These are phyloP conservation scores for Kryptolebias ocellatus DNA, from an alignment of 2,797 vertebrate species.

Conservation along the genomic window DNA sequence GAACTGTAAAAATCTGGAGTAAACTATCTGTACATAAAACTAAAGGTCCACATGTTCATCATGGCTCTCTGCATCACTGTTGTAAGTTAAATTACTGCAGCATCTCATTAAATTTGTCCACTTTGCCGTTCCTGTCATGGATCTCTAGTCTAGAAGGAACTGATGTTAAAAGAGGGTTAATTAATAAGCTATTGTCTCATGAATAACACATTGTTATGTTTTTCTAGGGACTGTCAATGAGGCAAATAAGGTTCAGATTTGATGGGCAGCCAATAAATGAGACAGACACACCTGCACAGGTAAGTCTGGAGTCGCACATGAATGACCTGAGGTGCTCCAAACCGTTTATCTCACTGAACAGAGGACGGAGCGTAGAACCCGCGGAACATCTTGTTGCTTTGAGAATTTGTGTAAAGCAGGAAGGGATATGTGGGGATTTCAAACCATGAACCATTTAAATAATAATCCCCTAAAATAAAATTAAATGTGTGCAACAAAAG, in stretches of 20 bases:
- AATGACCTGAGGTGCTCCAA: neutral
- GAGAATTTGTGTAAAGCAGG: too few relatives aligned
- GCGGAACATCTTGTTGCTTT: too few relatives aligned
- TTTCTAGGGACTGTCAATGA: constrained; percentile 94
- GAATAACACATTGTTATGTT: constrained; percentile 21
- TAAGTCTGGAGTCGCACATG: constrained; percentile 54
- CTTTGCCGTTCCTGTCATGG: neutral
- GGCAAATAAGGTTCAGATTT: constrained; percentile 99
- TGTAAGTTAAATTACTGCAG: neutral
- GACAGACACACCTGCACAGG: constrained; percentile 98
- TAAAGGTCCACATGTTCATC: too few relatives aligned
- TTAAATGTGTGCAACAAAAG: too few relatives aligned
- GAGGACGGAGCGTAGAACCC: too few relatives aligned
- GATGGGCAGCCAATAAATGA: constrained; percentile 99
- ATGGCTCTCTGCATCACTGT: neutral
- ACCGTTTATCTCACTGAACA: neutral
- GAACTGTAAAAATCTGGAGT: too few relatives aligned
- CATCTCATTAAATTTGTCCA: too few relatives aligned
- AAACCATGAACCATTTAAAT: too few relatives aligned
- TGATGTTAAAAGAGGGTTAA: neutral
- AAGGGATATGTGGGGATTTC: too few relatives aligned
- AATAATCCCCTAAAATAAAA: too few relatives aligned
- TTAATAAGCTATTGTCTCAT: neutral
- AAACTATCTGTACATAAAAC: too few relatives aligned
- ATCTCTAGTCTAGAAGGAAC: neutral